phyloP scores from a whole-genome alignment of 2,888 invertebrate species.

The Mactromeris polynyma region DNA sequence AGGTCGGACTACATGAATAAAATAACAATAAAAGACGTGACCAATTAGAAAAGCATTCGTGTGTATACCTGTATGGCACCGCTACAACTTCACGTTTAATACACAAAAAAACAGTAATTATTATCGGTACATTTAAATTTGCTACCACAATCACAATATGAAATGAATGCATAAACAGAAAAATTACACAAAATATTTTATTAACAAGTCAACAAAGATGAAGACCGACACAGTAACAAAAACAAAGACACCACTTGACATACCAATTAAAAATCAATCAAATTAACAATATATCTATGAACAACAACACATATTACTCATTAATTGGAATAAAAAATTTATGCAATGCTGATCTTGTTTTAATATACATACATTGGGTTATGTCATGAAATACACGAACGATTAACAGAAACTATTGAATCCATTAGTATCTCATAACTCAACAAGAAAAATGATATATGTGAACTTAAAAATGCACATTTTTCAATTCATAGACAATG shows the following conservation, averaged over 20 bases:
- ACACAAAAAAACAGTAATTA: too few species aligned
- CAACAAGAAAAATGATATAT: too few species aligned
- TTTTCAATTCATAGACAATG: too few species aligned
- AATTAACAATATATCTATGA: background rate
- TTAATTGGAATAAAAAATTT: background rate
- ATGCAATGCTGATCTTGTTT: background rate
- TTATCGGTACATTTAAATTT: too few species aligned
- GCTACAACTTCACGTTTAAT: too few species aligned
- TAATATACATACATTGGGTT: background rate
- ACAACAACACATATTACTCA: slow-evolving; percentile 5
- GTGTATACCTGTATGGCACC: too few species aligned
- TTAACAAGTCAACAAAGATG: background rate
- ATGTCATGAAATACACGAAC: background rate
- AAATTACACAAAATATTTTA: background rate
- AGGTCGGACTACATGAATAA: too few species aligned
- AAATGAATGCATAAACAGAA: background rate
- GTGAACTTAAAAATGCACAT: too few species aligned
- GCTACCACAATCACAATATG: background rate
- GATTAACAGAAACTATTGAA: too few species aligned
- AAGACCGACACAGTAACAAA: background rate
- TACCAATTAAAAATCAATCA: background rate
- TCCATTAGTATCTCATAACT: too few species aligned
- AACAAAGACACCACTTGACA: background rate
- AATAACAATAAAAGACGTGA: too few species aligned
- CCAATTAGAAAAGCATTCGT: too few species aligned